Evolutionary conservation across 2,888 invertebrate genomes (phyloP), one percentile per base, ranked within the genome.

Genomic region (Boloria euphrosyne): DNA sequence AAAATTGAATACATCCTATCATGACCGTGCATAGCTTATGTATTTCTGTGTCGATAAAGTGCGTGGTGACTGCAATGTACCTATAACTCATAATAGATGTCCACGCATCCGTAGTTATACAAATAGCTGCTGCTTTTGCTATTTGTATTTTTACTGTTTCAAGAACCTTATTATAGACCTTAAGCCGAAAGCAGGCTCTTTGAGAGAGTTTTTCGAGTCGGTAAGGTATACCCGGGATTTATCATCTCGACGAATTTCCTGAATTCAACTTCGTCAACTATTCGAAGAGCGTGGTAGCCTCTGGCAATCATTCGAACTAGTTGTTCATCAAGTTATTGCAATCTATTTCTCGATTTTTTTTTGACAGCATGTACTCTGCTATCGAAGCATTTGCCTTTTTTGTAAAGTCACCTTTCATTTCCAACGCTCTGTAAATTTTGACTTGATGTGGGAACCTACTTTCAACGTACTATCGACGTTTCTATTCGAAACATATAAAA

Each of bases 91-190:
- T 69, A 10, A 64, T 52, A 0, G 71, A 73, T 3, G 67, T 71
- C 71, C 71, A 73, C 3, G 64, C 67, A 54, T 72, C 69, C 0
- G 70, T 71, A 2, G 73, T 68, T 10, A 73, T 18, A 44, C 71
- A 71, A 2, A 70, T 18, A 13, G 65, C 67, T 6, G 51, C 3
- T 0, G 70, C 70, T n/a, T 55, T 38, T 65, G 43, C 22, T 13
- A 69, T 43, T 52, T 62, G 44, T 3, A 46, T 54, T 62, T 58
- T 66, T 2, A 65, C 57, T 13, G 47, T 60, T 52, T 64, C 57
- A 13, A 59, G 14, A 13, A 18, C 4, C 27, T 59, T 59, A 49
- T 59, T 50, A 16, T 59, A 59, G n/a, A 31, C 27, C 27, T 59
- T 50, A n/a, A 27, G 59, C 13, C n/a, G n/a, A n/a, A n/a, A 59